phyloP scores from a whole-genome alignment of 2,797 vertebrate genomes.

The Pogoniulus pusillus region DNA sequence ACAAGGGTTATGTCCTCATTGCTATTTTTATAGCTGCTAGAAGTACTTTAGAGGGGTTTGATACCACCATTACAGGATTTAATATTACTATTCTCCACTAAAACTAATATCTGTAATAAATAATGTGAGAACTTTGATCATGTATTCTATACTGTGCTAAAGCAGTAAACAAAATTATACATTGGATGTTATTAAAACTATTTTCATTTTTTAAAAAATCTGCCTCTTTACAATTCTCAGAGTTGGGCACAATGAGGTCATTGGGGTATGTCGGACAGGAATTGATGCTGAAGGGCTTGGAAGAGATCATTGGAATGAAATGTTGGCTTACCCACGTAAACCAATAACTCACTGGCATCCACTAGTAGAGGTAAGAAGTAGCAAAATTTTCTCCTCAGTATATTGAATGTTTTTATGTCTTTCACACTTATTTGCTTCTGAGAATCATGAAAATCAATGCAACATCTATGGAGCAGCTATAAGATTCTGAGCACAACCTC shows the following conservation, averaged over 20 bases:
- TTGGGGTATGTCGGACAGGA: slow-evolving; percentile 91
- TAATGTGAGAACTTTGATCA: not conserved
- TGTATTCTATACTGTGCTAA: not conserved
- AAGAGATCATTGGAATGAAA: slow-evolving; percentile 98
- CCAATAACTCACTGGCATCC: slow-evolving; percentile 98
- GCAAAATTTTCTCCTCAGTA: not conserved
- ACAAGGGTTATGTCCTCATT: not conserved
- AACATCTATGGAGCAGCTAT: not conserved
- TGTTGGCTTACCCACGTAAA: slow-evolving; percentile 95
- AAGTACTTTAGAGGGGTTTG: not conserved
- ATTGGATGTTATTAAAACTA: slow-evolving; percentile 3
- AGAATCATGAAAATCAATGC: not conserved
- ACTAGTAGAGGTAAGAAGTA: slow-evolving; percentile 87
- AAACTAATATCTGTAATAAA: slow-evolving; percentile 28
- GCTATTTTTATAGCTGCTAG: slow-evolving; percentile 2
- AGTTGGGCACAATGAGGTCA: slow-evolving; percentile 98
- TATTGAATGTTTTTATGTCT: not conserved
- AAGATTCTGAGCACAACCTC: not conserved
- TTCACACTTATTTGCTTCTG: not conserved
- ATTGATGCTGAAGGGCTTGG: slow-evolving; percentile 94
- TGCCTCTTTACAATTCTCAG: slow-evolving; percentile 70
- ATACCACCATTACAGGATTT: not conserved
- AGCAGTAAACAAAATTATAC: not conserved
- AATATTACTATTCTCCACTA: not conserved
- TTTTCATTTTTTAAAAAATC: not conserved